These are phyloP conservation scores for Hyalella azteca DNA, from an alignment of 2,888 invertebrate genomes.

Conservation along the genomic window DNA sequence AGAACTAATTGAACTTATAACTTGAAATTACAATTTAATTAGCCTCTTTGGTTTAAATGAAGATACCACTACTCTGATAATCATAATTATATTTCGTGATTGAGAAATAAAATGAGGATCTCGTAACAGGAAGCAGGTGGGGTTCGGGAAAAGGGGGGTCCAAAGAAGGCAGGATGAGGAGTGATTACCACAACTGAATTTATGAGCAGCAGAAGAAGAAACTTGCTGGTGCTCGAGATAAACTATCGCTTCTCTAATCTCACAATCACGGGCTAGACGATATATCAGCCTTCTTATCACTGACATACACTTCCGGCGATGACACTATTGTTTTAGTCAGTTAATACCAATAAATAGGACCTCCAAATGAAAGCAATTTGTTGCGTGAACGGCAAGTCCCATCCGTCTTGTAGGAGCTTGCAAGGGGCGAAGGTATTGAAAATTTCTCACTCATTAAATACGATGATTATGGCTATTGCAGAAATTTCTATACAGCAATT, in stretches of 20 bases:
- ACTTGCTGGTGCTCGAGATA: too few relatives aligned
- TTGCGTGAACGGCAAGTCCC: neutral
- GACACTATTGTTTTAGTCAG: neutral
- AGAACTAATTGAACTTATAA: too few relatives aligned
- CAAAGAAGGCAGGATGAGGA: neutral
- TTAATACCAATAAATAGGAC: neutral
- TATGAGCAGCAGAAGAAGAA: neutral
- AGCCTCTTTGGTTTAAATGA: too few relatives aligned
- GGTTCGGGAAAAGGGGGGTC: neutral
- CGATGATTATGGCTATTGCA: neutral
- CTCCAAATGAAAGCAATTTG: neutral
- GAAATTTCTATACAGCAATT: too few relatives aligned
- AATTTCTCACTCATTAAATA: neutral
- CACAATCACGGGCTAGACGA: neutral
- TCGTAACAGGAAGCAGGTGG: neutral
- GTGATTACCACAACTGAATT: constrained; percentile 3
- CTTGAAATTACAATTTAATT: too few relatives aligned
- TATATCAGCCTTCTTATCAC: neutral
- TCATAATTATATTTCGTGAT: neutral
- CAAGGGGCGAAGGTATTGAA: neutral
- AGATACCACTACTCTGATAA: too few relatives aligned
- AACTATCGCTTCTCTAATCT: constrained; percentile 1
- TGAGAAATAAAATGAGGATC: neutral
- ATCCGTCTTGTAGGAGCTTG: neutral
- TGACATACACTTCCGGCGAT: neutral